These are phyloP conservation scores for Sakesphorus luctuosus DNA, from an alignment of 2,113 vertebrate genomes.

Conservation along the genomic window DNA sequence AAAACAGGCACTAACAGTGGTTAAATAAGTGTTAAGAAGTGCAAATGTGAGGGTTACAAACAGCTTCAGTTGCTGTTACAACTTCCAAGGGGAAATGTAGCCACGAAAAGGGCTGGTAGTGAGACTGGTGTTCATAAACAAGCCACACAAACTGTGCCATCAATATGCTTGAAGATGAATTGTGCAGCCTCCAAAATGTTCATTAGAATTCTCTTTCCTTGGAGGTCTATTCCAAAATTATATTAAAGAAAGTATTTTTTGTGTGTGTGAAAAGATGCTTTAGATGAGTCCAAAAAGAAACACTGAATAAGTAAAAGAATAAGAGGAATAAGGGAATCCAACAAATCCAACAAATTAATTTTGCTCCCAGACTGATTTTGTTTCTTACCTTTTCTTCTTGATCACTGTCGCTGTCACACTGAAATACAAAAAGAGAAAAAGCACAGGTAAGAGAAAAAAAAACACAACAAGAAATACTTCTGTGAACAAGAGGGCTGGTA, in stretches of 20 bases:
- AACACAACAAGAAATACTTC: background rate
- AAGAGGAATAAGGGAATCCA: conserved; percentile 5
- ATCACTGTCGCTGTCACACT: conserved; percentile 96
- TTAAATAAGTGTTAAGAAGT: background rate
- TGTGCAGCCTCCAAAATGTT: background rate
- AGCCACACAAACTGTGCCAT: background rate
- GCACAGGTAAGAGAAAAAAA: conserved; percentile 23
- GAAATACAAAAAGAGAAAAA: conserved; percentile 61
- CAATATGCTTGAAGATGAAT: background rate
- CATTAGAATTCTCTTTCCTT: background rate
- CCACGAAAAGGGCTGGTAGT: background rate
- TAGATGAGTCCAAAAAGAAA: background rate
- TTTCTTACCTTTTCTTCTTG: conserved; percentile 94
- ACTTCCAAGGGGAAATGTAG: background rate
- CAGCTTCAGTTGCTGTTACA: background rate
- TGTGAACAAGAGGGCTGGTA: background rate
- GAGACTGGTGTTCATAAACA: background rate
- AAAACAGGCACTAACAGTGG: background rate
- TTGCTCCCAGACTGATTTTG: background rate
- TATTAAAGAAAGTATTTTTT: background rate
- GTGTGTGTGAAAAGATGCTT: background rate
- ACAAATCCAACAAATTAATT: background rate
- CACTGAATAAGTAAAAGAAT: background rate
- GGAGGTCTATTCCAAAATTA: background rate
- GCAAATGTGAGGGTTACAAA: background rate